Conservation (phyloP, 2,113 vertebrate genomes). For the Aphyosemion australe region DNA sequence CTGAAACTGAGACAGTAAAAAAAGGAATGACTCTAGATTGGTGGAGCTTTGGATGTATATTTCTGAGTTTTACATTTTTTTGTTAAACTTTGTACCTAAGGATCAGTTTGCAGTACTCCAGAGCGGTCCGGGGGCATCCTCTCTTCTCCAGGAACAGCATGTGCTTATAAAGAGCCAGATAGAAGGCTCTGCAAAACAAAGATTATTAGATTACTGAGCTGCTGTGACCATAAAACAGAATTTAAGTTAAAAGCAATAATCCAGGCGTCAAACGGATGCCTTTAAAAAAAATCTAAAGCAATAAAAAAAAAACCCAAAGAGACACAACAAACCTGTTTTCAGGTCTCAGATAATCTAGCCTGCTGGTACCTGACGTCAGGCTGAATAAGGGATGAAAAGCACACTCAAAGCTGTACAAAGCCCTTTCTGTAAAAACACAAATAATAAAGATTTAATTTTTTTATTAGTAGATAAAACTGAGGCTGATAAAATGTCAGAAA, state of each 20-base stretch:
- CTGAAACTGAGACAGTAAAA: too few relatives aligned
- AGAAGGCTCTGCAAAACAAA: constrained; percentile 86
- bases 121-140: constrained; percentile 92
- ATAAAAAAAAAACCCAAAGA: constrained; percentile 15
- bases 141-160: constrained; percentile 95
- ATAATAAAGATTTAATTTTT: neutral
- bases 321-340: constrained; percentile 88
- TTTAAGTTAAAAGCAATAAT: constrained; percentile 7
- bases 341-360: constrained; percentile 89
- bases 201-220: constrained; percentile 15
- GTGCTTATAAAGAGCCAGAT: constrained; percentile 94
- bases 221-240: constrained; percentile 3
- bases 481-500: neutral
- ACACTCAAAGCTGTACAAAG: constrained; percentile 94
- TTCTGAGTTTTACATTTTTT: neutral
- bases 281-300: constrained; percentile 10
- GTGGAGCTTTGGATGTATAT: too few relatives aligned
- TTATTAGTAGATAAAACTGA: neutral
- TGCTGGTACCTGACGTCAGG: constrained; percentile 88
- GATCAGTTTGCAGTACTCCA: constrained; percentile 97
- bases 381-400: constrained; percentile 95
- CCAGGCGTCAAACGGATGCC: neutral
- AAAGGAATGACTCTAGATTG: too few relatives aligned
- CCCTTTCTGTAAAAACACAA: constrained; percentile 82
- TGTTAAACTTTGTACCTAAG: constrained; percentile 80